phyloP scores from a whole-genome alignment of 2,888 invertebrate species.

The Digitonthophagus gazella region DNA sequence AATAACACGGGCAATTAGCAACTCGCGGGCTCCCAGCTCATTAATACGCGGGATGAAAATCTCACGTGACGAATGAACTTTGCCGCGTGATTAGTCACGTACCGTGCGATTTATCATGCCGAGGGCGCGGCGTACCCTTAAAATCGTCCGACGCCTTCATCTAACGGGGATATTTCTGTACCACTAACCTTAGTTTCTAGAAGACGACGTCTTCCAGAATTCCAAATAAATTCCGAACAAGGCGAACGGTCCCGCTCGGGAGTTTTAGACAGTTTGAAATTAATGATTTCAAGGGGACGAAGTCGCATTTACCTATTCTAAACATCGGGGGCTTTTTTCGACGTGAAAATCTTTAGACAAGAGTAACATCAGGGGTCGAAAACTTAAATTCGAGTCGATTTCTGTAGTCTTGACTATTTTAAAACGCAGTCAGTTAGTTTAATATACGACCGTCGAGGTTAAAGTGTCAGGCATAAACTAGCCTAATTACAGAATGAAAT shows the following conservation, averaged over 20 bases:
- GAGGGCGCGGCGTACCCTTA: not conserved
- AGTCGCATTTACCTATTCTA: not conserved
- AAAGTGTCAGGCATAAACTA: conserved; percentile 28
- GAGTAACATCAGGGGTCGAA: too few relatives aligned
- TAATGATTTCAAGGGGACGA: not conserved
- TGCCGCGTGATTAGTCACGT: conserved; percentile 38
- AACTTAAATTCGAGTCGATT: not conserved
- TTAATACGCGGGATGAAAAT: conserved; percentile 34
- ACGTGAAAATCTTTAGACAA: not conserved
- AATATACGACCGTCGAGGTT: conserved; percentile 30
- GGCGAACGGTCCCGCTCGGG: not conserved
- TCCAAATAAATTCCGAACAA: not conserved
- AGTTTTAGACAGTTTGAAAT: not conserved
- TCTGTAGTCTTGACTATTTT: conserved; percentile 16
- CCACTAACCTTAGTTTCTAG: too few relatives aligned
- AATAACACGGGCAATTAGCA: not conserved
- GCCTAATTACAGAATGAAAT: conserved; percentile 37
- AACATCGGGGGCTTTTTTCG: not conserved
- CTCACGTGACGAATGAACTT: conserved; percentile 37
- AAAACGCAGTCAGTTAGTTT: conserved; percentile 31
- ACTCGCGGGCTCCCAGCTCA: conserved; percentile 24
- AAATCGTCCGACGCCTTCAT: not conserved
- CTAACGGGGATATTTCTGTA: not conserved
- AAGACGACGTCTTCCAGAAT: not conserved
- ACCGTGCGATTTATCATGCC: conserved; percentile 37